These are phyloP conservation scores for Muscicapa adusta DNA, from an alignment of 2,113 vertebrate species.

Conservation along the genomic window DNA sequence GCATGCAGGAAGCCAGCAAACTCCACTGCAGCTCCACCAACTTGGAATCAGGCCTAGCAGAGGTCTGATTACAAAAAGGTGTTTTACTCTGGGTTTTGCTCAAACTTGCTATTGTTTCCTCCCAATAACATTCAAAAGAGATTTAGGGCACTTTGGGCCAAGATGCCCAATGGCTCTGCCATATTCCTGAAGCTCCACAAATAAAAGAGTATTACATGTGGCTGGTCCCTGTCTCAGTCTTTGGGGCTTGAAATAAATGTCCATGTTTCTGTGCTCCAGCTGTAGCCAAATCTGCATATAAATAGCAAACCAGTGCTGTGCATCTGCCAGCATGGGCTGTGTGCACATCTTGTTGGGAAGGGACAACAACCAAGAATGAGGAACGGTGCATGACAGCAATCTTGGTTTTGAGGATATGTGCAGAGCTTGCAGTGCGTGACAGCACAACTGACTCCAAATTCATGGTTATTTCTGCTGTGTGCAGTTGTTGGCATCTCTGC, in stretches of 20 bases:
- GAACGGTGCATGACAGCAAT: not conserved
- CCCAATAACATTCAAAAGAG: not conserved
- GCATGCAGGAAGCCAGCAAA: not conserved
- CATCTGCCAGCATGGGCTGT: not conserved
- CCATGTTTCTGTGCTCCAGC: fast-evolving
- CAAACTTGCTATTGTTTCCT: not conserved
- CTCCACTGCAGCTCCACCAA: not conserved
- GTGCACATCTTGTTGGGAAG: fast-evolving
- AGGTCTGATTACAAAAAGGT: not conserved
- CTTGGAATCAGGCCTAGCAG: not conserved
- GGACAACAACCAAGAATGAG: not conserved
- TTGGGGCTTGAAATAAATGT: not conserved
- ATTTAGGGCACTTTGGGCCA: not conserved
- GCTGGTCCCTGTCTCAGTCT: not conserved
- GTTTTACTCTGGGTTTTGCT: not conserved
- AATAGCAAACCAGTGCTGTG: not conserved
- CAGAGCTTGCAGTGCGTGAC: not conserved
- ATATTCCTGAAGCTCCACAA: not conserved
- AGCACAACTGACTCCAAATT: not conserved
- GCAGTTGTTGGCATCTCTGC: not conserved
- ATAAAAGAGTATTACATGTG: not conserved
- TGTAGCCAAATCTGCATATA: not conserved
- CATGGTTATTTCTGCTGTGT: not conserved
- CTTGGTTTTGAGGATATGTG: not conserved
- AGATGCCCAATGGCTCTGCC: not conserved